Evolutionary conservation across 2,888 invertebrate genomes (phyloP).

Genomic region (Pollenia griseotomentosa): DNA sequence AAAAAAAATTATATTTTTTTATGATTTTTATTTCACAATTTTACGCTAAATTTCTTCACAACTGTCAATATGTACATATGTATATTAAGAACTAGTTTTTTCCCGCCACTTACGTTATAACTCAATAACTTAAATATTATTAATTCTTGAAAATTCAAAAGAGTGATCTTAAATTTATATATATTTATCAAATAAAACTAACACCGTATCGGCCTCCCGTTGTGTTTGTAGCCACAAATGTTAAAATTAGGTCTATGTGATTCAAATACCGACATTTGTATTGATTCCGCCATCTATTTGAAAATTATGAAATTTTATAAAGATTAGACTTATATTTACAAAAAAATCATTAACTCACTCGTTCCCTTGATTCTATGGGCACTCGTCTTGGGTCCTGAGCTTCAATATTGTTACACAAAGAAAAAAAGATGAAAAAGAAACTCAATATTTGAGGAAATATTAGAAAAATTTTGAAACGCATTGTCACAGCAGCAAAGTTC

Average conservation of each 20-base stretch:
- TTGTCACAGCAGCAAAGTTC: slow-evolving; percentile 43
- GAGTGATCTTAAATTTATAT: neutral
- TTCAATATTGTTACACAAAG: slow-evolving; percentile 4
- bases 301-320: neutral
- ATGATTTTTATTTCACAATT: no score
- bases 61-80: no score
- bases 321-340: neutral
- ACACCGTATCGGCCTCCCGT: slow-evolving; percentile 59
- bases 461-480: slow-evolving; percentile 43
- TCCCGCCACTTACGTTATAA: no score
- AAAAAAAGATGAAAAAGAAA: slow-evolving; percentile 5
- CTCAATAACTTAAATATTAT: no score
- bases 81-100: no score
- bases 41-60: no score
- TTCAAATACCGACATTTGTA: slow-evolving; percentile 57
- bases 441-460: neutral
- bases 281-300: neutral
- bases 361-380: neutral
- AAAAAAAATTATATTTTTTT: no score
- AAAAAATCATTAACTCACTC: slow-evolving; percentile 15
- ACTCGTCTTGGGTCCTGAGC: neutral
- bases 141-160: neutral
- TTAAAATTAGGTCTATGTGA: slow-evolving; percentile 29
- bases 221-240: slow-evolving; percentile 61
- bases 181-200: neutral